Conservation (phyloP, 2,888 invertebrate genomes). For the Polymixis lichenea region DNA sequence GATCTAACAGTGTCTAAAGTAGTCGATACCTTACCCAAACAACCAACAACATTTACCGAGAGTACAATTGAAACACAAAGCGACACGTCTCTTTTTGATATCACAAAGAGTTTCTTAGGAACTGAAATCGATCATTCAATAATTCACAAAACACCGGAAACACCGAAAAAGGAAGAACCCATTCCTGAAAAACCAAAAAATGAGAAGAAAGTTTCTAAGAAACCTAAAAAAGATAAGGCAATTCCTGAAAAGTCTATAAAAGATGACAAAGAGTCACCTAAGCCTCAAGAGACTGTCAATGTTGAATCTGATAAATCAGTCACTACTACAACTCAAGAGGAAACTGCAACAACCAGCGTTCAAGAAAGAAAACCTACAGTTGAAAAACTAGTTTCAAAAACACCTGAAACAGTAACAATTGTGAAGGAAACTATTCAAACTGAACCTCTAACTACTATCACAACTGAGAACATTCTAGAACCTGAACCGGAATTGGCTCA, state of each 20-base stretch:
- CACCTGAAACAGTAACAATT: slow-evolving; percentile 41
- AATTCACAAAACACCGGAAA: slow-evolving; percentile 37
- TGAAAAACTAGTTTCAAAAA: slow-evolving; percentile 17
- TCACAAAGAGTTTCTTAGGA: slow-evolving; percentile 49
- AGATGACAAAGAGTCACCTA: not conserved
- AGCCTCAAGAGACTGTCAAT: not conserved
- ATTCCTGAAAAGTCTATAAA: too few species aligned
- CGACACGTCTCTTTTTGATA: slow-evolving; percentile 23
- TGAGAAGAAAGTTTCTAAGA: slow-evolving; percentile 20
- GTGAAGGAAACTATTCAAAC: slow-evolving; percentile 45
- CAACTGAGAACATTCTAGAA: slow-evolving; percentile 35
- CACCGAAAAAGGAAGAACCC: not conserved
- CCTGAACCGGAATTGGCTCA: slow-evolving; percentile 42
- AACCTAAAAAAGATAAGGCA: not conserved
- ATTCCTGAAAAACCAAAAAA: slow-evolving; percentile 23
- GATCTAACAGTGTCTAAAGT: slow-evolving; percentile 12
- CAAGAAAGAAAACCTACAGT: slow-evolving; percentile 19
- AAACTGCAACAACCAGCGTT: not conserved
- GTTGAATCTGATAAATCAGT: not conserved
- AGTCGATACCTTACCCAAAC: slow-evolving; percentile 6
- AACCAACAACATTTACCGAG: slow-evolving; percentile 12
- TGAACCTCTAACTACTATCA: slow-evolving; percentile 36
- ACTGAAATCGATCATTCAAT: slow-evolving; percentile 51
- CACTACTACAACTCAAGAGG: slow-evolving; percentile 12
- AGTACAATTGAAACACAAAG: slow-evolving; percentile 16